phyloP scores from a whole-genome alignment of 1,140 invertebrate species.

The Atopsyche davidsoni region DNA sequence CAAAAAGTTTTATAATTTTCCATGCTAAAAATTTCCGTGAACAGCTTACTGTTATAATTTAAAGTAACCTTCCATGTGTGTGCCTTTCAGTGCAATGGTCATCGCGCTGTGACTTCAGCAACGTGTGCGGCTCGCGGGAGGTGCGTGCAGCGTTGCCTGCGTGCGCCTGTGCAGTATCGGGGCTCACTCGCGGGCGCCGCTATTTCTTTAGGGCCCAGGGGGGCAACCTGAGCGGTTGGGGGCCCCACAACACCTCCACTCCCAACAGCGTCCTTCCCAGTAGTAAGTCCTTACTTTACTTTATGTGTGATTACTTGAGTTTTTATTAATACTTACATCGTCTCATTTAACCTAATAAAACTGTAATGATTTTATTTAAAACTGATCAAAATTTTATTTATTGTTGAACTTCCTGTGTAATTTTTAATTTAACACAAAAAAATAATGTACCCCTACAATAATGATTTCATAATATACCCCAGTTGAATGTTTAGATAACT shows the following conservation, averaged over 20 bases:
- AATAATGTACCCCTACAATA: no score
- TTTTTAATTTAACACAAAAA: neutral
- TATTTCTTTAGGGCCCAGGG: conserved; percentile 83
- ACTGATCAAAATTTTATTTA: neutral
- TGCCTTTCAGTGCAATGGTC: conserved; percentile 77
- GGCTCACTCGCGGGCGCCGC: conserved; percentile 71
- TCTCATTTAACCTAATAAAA: no score
- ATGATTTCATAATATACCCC: no score
- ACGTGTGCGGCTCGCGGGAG: conserved; percentile 69
- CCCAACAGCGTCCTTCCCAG: conserved; percentile 82
- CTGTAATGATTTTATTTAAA: neutral
- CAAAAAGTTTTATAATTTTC: no score
- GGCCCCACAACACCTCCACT: conserved; percentile 64
- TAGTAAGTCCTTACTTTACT: no score
- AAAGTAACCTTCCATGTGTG: conserved; percentile 3
- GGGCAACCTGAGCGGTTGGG: conserved; percentile 89
- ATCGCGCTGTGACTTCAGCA: conserved; percentile 69
- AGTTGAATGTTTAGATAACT: no score
- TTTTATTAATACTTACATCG: no score
- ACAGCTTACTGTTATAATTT: neutral
- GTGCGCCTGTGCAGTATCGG: conserved; percentile 47
- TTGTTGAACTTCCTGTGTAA: neutral
- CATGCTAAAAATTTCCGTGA: no score
- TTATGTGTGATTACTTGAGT: no score
- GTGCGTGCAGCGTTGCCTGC: conserved; percentile 55